These are phyloP conservation scores for Dicerorhinus sumatrensis DNA, from an alignment of 2,113 vertebrate genomes.

Conservation along the genomic window DNA sequence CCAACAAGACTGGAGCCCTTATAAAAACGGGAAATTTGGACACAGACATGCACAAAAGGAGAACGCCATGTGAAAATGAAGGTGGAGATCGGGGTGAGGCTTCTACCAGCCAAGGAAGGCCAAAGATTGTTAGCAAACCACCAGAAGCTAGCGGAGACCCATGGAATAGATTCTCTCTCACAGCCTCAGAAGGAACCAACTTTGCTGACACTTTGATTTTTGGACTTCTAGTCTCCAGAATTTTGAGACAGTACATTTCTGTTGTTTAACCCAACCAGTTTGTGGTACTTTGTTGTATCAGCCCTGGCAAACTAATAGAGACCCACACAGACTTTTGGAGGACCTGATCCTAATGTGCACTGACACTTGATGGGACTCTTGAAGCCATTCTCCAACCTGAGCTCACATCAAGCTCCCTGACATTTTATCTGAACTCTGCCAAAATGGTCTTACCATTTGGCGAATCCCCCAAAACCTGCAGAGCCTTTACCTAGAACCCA, in stretches of 20 bases:
- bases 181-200: background rate
- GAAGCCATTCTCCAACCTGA: background rate
- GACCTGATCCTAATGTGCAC: background rate
- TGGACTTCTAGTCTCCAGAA: background rate
- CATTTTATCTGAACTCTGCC: too few species aligned
- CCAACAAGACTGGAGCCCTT: background rate
- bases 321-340: background rate
- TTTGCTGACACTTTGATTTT: background rate
- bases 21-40: background rate
- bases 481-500: background rate
- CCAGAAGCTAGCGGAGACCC: background rate
- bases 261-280: background rate
- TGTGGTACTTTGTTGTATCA: background rate
- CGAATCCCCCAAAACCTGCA: background rate
- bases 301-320: background rate
- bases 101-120: background rate
- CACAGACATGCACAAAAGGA: background rate
- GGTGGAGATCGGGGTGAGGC: background rate
- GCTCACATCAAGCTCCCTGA: background rate
- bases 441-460: too few species aligned
- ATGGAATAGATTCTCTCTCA: background rate
- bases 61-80: background rate
- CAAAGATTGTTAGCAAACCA: background rate
- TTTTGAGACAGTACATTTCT: background rate
- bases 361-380: background rate